Evolutionary conservation across 2,888 invertebrate species (phyloP).

Genomic region (Eupelmus urozonus): DNA sequence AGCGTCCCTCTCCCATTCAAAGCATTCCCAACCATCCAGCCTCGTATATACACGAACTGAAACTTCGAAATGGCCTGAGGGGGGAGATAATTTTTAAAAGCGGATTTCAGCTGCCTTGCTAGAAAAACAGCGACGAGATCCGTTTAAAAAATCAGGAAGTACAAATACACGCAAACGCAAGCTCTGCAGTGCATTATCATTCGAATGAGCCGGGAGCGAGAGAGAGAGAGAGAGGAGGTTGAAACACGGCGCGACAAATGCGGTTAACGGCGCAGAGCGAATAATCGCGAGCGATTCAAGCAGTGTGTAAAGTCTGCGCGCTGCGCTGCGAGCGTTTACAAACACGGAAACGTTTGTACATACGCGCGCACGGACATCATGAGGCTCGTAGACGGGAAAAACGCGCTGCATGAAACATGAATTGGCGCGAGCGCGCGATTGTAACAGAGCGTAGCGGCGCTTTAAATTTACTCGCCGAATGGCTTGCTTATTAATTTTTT

Average conservation of each 20-base stretch:
- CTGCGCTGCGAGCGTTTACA: not conserved
- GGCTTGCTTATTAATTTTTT: no score
- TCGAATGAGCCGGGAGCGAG: not conserved
- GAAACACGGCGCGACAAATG: conserved; percentile 15
- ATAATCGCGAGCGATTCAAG: conserved; percentile 24
- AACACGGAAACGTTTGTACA: not conserved
- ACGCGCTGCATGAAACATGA: not conserved
- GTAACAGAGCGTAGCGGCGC: not conserved
- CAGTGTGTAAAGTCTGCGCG: not conserved
- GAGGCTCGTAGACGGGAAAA: not conserved
- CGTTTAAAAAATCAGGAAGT: conserved; percentile 23
- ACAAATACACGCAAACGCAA: not conserved
- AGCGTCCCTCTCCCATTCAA: not conserved
- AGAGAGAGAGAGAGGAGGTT: not conserved
- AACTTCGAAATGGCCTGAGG: not conserved
- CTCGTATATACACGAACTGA: not conserved
- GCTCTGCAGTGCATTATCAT: conserved; percentile 2
- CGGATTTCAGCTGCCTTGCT: not conserved
- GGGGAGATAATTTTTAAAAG: conserved; percentile 17
- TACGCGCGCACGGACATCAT: not conserved
- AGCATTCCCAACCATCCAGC: not conserved
- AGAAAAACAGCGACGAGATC: not conserved
- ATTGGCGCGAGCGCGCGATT: not conserved
- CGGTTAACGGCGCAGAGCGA: conserved; percentile 14
- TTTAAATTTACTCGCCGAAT: no score